These are phyloP conservation scores for Xestia ashworthii DNA, from an alignment of 2,888 invertebrate genomes.

Conservation along the genomic window DNA sequence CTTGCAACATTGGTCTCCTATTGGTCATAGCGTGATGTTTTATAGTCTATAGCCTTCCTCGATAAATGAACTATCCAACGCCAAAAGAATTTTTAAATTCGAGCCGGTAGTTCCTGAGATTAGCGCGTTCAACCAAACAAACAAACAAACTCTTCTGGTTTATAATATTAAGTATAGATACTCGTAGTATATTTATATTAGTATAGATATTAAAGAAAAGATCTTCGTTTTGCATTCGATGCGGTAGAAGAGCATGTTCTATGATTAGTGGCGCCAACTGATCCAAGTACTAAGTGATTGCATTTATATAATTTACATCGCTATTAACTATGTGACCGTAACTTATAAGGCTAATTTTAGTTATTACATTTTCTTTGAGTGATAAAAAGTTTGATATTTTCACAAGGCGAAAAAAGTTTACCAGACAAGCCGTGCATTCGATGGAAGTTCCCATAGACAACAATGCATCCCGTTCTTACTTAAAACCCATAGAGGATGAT, in stretches of 20 bases:
- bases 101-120: no score
- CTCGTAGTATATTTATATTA: no score
- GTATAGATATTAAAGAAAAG: no score
- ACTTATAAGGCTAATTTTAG: neutral
- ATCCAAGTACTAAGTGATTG: conserved; percentile 28
- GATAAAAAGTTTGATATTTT: neutral
- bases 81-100: no score
- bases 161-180: no score
- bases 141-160: no score
- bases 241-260: neutral
- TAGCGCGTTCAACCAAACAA: no score
- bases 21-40: no score
- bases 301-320: conserved; percentile 31
- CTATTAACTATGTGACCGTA: conserved; percentile 1
- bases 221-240: conserved; percentile 5
- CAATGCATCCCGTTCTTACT: neutral
- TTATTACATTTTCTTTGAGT: neutral
- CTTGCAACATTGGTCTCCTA: no score
- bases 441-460: neutral
- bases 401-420: neutral
- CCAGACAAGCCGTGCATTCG: neutral
- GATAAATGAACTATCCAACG: no score
- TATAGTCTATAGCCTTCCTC: no score
- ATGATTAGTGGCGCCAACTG: conserved; percentile 25
- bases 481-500: neutral